A percentile compares a stretch with the other conserved stretches of the same genome.
phyloP scores from a whole-genome alignment of 2,888 invertebrate genomes.

The Cabera pusaria region DNA sequence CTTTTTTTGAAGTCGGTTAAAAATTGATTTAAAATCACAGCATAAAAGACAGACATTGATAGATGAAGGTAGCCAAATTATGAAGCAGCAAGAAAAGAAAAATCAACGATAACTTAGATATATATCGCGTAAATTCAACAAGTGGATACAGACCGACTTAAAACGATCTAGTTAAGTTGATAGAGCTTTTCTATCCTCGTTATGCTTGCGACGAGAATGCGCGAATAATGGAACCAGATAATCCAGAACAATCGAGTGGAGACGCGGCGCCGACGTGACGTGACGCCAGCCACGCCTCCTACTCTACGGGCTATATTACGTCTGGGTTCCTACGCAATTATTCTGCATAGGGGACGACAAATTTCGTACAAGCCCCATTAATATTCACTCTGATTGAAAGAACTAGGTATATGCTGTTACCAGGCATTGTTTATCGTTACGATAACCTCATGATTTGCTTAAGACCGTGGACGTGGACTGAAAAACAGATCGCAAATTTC shows the following conservation, averaged over 20 bases:
- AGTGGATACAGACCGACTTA: constrained; percentile 2
- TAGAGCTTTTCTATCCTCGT: constrained; percentile 27
- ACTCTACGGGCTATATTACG: constrained; percentile 55
- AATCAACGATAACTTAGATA: no score
- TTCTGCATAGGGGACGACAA: constrained; percentile 42
- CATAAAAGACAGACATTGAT: no score
- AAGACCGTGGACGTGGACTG: constrained; percentile 12
- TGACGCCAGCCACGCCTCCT: constrained; percentile 73
- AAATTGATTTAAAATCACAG: no score
- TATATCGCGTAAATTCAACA: constrained; percentile 4
- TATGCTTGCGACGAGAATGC: constrained; percentile 35
- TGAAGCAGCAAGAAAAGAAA: no score
- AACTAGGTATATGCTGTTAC: constrained; percentile 28
- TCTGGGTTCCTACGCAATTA: constrained; percentile 49
- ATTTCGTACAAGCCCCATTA: constrained; percentile 38
- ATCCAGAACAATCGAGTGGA: constrained; percentile 61
- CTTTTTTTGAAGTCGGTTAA: no score
- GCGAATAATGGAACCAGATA: constrained; percentile 37
- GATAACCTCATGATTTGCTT: constrained; percentile 23
- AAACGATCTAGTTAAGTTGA: constrained; percentile 1
- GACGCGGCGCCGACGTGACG: constrained; percentile 71
- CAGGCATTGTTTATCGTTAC: constrained; percentile 20
- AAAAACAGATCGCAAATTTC: no score
- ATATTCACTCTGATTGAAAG: constrained; percentile 39
- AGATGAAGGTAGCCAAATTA: no score